phyloP scores from a whole-genome alignment of 2,113 vertebrate species.

The Pedetes capensis region DNA sequence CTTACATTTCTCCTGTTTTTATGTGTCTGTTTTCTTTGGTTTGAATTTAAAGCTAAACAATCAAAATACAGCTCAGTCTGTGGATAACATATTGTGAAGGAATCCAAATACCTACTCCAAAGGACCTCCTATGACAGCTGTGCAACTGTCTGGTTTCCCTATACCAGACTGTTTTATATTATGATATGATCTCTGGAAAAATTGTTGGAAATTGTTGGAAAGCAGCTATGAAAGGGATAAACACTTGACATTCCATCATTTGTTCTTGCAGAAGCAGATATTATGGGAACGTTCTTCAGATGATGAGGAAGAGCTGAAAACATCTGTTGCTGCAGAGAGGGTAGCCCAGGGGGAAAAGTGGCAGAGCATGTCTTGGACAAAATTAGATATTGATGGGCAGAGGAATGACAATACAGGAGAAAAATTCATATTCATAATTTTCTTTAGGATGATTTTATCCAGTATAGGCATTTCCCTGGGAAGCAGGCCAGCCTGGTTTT shows the following conservation, averaged over 20 bases:
- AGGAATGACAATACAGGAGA: not conserved
- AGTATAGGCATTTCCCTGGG: not conserved
- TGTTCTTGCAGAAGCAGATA: not conserved
- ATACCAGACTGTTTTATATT: not conserved
- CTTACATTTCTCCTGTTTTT: not conserved
- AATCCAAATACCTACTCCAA: not conserved
- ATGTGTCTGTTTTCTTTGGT: not conserved
- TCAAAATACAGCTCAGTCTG: not conserved
- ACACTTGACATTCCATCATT: not conserved
- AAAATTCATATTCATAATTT: not conserved
- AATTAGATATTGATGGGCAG: not conserved
- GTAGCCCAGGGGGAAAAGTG: fast-evolving
- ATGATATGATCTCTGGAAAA: not conserved
- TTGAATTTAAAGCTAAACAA: not conserved
- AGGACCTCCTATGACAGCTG: not conserved
- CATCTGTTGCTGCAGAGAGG: not conserved
- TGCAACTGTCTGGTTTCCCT: not conserved
- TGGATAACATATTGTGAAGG: not conserved
- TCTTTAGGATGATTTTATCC: not conserved
- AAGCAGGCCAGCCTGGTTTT: not conserved
- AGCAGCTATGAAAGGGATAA: not conserved
- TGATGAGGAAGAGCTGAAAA: not conserved
- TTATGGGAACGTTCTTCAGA: not conserved
- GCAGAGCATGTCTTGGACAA: not conserved
- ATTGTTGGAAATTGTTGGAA: not conserved